Conservation (phyloP, 2,113 vertebrate species). For the Paracanthobrama guichenoti region DNA sequence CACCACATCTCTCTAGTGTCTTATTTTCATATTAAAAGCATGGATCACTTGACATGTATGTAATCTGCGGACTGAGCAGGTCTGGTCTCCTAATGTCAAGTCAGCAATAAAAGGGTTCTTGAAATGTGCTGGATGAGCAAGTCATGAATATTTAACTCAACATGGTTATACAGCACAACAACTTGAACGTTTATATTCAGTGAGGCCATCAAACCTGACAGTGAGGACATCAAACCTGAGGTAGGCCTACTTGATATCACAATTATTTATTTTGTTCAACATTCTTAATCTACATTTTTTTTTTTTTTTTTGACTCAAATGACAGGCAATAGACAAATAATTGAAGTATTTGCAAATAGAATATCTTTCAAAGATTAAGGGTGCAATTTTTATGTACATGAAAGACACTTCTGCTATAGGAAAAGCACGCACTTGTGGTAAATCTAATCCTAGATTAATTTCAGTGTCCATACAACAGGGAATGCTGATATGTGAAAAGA, state of each 20-base stretch:
- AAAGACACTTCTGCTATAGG: not conserved
- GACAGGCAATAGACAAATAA: not conserved
- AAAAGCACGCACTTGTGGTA: not conserved
- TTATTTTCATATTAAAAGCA: constrained; percentile 11
- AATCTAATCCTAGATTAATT: not conserved
- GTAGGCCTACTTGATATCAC: not conserved
- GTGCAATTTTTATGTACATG: not conserved
- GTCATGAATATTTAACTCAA: constrained; percentile 37
- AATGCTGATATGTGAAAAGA: not conserved
- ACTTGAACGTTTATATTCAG: constrained; percentile 23
- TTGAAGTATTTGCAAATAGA: not conserved
- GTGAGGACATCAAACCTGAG: not conserved
- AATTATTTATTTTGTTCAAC: not conserved
- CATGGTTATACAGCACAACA: constrained; percentile 12
- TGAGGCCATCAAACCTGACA: not conserved
- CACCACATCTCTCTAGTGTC: not conserved
- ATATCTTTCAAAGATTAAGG: not conserved
- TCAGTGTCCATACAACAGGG: not conserved
- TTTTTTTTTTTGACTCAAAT: not conserved
- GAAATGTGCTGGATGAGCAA: constrained; percentile 24
- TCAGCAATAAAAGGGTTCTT: not conserved
- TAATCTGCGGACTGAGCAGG: not conserved
- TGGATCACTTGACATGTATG: not conserved
- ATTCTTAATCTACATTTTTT: not conserved
- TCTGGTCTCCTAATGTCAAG: not conserved